Conservation (phyloP, 2,113 vertebrate genomes). For the Pterocles orientalis region DNA sequence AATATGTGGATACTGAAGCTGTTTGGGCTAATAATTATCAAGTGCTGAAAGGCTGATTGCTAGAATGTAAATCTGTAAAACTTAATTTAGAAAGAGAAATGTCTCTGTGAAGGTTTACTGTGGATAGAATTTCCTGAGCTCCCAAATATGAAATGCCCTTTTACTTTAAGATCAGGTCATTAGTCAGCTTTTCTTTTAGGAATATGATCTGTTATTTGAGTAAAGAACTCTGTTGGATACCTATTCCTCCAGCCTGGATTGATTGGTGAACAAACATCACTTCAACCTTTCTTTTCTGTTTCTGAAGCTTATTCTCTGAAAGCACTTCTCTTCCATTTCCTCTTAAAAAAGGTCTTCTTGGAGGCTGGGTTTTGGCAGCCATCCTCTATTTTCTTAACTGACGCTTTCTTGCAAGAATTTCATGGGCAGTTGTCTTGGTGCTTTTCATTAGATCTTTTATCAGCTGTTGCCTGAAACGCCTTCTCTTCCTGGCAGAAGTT, state of each 20-base stretch:
- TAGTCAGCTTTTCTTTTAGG: constrained; percentile 10
- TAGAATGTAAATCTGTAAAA: constrained; percentile 18
- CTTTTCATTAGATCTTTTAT: constrained; percentile 51
- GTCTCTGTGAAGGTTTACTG: background rate
- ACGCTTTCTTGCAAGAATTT: constrained; percentile 38
- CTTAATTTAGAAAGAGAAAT: background rate
- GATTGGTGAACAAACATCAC: background rate
- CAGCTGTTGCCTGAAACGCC: constrained; percentile 28
- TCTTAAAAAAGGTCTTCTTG: background rate
- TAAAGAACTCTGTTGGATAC: background rate
- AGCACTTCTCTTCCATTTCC: background rate
- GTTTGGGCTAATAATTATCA: constrained; percentile 5
- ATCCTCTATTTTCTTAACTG: constrained; percentile 39
- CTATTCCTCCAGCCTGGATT: background rate
- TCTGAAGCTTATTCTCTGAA: constrained; percentile 16
- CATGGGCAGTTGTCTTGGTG: background rate
- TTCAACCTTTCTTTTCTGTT: background rate
- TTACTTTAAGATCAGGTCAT: background rate
- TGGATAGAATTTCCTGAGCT: constrained; percentile 18
- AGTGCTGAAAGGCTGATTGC: background rate
- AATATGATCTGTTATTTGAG: constrained; percentile 18
- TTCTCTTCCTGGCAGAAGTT: constrained; percentile 49
- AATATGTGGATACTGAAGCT: background rate
- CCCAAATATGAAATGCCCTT: background rate
- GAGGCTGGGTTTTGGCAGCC: constrained; percentile 4